A percentile compares a stretch with the other conserved stretches of the same genome.
These are phyloP conservation scores for Piaya cayana DNA, from an alignment of 2,113 vertebrate species.

Conservation along the genomic window DNA sequence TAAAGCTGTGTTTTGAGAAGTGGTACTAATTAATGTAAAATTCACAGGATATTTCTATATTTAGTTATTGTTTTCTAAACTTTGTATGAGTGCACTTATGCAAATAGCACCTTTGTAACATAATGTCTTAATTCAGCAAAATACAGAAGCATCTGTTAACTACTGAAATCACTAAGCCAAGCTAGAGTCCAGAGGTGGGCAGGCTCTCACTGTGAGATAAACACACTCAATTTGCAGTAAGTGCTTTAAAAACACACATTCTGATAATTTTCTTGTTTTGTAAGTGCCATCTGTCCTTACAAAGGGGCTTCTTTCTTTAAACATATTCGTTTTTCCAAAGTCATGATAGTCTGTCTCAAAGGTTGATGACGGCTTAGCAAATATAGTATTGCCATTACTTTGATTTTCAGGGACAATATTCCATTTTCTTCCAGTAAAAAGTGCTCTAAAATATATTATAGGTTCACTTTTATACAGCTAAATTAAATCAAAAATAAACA, in stretches of 20 bases:
- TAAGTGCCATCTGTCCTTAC: neutral
- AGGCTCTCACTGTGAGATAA: neutral
- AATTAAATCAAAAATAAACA: neutral
- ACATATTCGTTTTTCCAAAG: neutral
- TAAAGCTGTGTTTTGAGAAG: neutral
- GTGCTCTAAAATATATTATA: accelerated
- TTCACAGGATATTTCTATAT: neutral
- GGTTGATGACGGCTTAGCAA: neutral
- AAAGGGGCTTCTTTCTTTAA: neutral
- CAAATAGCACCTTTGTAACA: neutral
- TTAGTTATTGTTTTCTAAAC: conserved; percentile 13
- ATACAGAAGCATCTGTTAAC: neutral
- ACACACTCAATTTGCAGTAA: neutral
- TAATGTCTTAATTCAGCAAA: neutral
- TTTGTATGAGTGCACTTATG: neutral
- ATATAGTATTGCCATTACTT: neutral
- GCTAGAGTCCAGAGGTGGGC: neutral
- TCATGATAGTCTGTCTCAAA: neutral
- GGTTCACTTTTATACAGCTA: neutral
- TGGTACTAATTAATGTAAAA: neutral
- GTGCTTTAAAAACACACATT: neutral
- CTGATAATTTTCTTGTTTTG: neutral
- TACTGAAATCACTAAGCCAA: neutral
- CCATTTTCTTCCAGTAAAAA: neutral
- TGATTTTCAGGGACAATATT: neutral